phyloP scores from a whole-genome alignment of 1,140 invertebrate genomes.

The Psix sp. region DNA sequence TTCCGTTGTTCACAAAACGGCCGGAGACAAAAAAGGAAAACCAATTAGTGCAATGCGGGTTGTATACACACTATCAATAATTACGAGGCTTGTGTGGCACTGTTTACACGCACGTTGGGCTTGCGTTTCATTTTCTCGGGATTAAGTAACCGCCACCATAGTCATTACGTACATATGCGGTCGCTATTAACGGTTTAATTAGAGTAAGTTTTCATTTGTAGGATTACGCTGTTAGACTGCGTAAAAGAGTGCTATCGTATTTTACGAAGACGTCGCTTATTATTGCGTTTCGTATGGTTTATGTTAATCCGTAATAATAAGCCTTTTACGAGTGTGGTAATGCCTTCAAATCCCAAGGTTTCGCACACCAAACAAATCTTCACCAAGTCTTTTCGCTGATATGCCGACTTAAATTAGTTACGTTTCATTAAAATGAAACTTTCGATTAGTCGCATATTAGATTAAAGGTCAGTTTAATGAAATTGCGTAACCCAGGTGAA shows the following conservation, averaged over 20 bases:
- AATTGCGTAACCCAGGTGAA: too few species aligned
- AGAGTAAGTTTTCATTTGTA: slow-evolving; percentile 76
- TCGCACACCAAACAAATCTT: slow-evolving; percentile 46
- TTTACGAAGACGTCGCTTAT: slow-evolving; percentile 65
- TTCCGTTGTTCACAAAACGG: slow-evolving; percentile 52
- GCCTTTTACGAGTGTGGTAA: slow-evolving; percentile 56
- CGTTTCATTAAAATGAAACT: too few species aligned
- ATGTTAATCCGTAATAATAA: slow-evolving; percentile 59
- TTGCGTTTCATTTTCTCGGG: slow-evolving; percentile 74
- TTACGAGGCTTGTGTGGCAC: slow-evolving; percentile 49
- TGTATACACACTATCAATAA: slow-evolving; percentile 57
- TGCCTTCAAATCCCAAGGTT: slow-evolving; percentile 41
- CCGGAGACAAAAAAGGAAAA: slow-evolving; percentile 53
- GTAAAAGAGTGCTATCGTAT: slow-evolving; percentile 60
- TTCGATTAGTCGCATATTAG: too few species aligned
- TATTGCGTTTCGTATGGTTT: slow-evolving; percentile 65
- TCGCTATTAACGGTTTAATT: slow-evolving; percentile 76
- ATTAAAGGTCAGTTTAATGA: too few species aligned
- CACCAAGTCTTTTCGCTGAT: slow-evolving; percentile 3
- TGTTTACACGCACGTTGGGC: slow-evolving; percentile 63
- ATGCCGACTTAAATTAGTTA: too few species aligned
- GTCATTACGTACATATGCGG: slow-evolving; percentile 71
- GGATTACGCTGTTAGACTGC: slow-evolving; percentile 65
- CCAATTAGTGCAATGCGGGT: slow-evolving; percentile 55
- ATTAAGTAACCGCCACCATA: slow-evolving; percentile 72